These are phyloP conservation scores for Porites lobata DNA, from an alignment of 92 coral and sea anemone genomes.

Conservation along the genomic window DNA sequence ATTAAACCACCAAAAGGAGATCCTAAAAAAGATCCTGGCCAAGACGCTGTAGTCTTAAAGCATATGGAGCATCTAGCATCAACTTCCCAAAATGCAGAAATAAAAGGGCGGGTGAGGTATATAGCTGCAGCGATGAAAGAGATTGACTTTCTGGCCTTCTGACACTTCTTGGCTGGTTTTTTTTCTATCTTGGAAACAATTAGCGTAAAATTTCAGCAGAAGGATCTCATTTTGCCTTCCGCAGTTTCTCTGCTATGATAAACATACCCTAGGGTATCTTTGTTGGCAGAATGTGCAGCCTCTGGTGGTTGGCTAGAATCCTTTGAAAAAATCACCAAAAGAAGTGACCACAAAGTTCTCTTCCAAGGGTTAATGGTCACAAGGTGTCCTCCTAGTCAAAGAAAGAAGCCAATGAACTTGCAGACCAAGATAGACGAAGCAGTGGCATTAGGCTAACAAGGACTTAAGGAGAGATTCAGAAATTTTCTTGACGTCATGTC, in stretches of 20 bases:
- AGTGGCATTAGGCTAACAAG: no score
- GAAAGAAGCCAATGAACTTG: no score
- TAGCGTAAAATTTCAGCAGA: slow-evolving; percentile 55
- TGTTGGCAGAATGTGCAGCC: slow-evolving; percentile 38
- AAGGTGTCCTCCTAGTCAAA: no score
- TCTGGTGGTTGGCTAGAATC: slow-evolving; percentile 25
- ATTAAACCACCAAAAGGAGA: slow-evolving; percentile 41
- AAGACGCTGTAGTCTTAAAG: slow-evolving; percentile 36
- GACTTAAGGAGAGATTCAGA: no score
- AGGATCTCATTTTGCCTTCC: slow-evolving; percentile 60
- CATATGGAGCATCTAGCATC: slow-evolving; percentile 58
- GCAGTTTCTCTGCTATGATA: slow-evolving; percentile 44
- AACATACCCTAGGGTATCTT: slow-evolving; percentile 34
- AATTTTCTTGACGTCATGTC: no score
- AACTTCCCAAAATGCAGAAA: slow-evolving; percentile 44
- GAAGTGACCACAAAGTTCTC: slow-evolving; percentile 21
- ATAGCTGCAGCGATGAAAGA: slow-evolving; percentile 25
- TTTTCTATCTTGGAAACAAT: slow-evolving; percentile 45
- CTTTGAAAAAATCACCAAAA: slow-evolving; percentile 8
- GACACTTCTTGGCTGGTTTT: slow-evolving; percentile 58
- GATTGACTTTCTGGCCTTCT: slow-evolving; percentile 45
- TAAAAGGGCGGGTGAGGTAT: slow-evolving; percentile 52
- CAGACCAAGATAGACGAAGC: no score
- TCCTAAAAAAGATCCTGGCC: slow-evolving; percentile 44
- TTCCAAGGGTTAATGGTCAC: slow-evolving; percentile 25